Conservation (phyloP, 2,888 invertebrate species). For the Apamea anceps region DNA sequence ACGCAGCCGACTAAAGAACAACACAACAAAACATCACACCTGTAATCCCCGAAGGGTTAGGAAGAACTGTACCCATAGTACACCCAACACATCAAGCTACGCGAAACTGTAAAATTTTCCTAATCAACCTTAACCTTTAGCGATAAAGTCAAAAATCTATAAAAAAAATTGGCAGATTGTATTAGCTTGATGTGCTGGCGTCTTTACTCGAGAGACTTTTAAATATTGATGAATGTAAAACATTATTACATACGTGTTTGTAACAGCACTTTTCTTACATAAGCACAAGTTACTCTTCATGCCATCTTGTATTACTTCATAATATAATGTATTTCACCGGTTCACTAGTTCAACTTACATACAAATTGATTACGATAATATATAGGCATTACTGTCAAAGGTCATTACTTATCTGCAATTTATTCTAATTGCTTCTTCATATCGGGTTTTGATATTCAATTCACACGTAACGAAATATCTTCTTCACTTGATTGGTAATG, state of each 20-base stretch:
- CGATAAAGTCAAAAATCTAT: too few relatives aligned
- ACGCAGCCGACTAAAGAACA: background rate
- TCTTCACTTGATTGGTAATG: background rate
- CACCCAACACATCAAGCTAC: too few relatives aligned
- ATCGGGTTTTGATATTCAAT: background rate
- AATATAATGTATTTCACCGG: slow-evolving; percentile 23
- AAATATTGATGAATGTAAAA: slow-evolving; percentile 15
- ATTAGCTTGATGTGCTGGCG: too few relatives aligned
- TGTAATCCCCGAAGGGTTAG: background rate
- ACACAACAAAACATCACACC: background rate
- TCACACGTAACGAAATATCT: background rate
- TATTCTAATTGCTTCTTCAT: slow-evolving; percentile 20
- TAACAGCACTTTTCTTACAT: slow-evolving; percentile 16
- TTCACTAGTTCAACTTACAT: slow-evolving; percentile 24
- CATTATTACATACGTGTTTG: slow-evolving; percentile 9
- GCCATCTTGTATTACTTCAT: slow-evolving; percentile 25
- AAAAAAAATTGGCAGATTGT: too few relatives aligned
- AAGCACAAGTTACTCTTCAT: slow-evolving; percentile 32
- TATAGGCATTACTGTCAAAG: slow-evolving; percentile 7
- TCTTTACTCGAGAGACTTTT: background rate
- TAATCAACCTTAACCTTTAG: too few relatives aligned
- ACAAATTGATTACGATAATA: slow-evolving; percentile 7
- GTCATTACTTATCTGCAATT: slow-evolving; percentile 1
- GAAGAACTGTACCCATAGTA: background rate
- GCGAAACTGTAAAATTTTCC: too few relatives aligned